Conservation (phyloP, 2,888 invertebrate species). For the Bembecia ichneumoniformis region DNA sequence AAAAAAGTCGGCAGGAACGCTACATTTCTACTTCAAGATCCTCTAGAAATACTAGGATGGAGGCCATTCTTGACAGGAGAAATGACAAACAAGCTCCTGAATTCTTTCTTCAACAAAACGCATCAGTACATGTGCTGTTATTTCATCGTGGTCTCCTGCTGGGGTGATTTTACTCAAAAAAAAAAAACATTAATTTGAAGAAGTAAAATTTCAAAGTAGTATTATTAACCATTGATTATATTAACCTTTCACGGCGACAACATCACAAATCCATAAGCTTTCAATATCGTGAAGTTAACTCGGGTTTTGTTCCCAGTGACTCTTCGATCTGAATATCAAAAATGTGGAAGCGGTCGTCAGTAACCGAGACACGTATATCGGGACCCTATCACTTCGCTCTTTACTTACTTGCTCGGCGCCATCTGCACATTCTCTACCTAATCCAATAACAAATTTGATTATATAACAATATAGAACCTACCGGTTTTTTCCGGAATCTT, state of each 20-base stretch:
- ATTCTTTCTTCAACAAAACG: too few species aligned
- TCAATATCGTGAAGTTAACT: slow-evolving; percentile 68
- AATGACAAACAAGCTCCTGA: too few species aligned
- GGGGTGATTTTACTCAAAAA: too few species aligned
- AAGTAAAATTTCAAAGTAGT: too few species aligned
- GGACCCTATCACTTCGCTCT: slow-evolving; percentile 70
- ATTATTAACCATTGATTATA: slow-evolving; percentile 36
- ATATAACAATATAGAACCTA: slow-evolving; percentile 22
- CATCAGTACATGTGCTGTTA: slow-evolving; percentile 1
- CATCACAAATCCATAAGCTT: slow-evolving; percentile 70
- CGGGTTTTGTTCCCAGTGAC: slow-evolving; percentile 67
- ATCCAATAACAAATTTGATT: slow-evolving; percentile 67
- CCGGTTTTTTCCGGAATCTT: neutral
- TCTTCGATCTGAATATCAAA: slow-evolving; percentile 70
- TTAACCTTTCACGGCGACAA: slow-evolving; percentile 43
- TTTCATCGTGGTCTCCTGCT: too few species aligned
- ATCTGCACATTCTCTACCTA: slow-evolving; percentile 66
- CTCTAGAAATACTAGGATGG: too few species aligned
- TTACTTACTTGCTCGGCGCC: slow-evolving; percentile 66
- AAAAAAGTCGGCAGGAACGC: too few species aligned
- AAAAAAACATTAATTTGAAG: too few species aligned
- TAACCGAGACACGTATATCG: slow-evolving; percentile 67
- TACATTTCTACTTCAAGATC: too few species aligned
- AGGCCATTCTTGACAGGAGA: too few species aligned
- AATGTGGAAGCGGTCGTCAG: slow-evolving; percentile 66